Evolutionary conservation across 2,797 vertebrate species (phyloP).

Genomic region (Mormyrus hasselquistii): DNA sequence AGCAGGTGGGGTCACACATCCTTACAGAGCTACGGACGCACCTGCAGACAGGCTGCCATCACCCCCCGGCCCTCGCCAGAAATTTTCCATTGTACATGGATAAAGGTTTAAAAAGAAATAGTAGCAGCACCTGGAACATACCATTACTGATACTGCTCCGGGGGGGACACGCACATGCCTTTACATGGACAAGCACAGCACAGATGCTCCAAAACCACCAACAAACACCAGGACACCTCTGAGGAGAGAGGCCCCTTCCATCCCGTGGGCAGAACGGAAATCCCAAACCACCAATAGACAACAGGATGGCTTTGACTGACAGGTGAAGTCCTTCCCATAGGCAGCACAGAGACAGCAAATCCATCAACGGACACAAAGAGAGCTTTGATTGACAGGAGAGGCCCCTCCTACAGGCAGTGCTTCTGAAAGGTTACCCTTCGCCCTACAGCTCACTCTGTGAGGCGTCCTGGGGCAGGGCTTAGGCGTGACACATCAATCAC

Average conservation of each 20-base stretch:
- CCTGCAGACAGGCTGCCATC: not conserved
- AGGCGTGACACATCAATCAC: not conserved
- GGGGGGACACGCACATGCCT: not conserved
- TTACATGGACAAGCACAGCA: not conserved
- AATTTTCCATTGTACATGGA: not conserved
- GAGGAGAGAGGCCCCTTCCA: not conserved
- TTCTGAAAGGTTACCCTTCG: not conserved
- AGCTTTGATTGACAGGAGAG: not conserved
- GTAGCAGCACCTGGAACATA: slow-evolving; percentile 4
- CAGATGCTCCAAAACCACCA: slow-evolving; percentile 2
- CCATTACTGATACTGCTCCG: not conserved
- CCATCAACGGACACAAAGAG: not conserved
- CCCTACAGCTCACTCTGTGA: not conserved
- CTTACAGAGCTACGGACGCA: not conserved
- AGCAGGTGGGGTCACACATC: not conserved
- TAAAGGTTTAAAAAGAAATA: not conserved
- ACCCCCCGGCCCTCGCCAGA: not conserved
- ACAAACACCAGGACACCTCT: not conserved
- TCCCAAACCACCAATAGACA: not conserved
- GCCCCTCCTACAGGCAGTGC: not conserved
- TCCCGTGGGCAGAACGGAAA: not conserved
- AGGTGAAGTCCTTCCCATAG: not conserved
- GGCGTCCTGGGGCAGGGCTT: not conserved
- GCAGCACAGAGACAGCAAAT: not conserved
- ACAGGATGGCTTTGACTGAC: slow-evolving; percentile 1